phyloP scores from a whole-genome alignment of 2,113 vertebrate species.

The Onychostruthus taczanowskii region DNA sequence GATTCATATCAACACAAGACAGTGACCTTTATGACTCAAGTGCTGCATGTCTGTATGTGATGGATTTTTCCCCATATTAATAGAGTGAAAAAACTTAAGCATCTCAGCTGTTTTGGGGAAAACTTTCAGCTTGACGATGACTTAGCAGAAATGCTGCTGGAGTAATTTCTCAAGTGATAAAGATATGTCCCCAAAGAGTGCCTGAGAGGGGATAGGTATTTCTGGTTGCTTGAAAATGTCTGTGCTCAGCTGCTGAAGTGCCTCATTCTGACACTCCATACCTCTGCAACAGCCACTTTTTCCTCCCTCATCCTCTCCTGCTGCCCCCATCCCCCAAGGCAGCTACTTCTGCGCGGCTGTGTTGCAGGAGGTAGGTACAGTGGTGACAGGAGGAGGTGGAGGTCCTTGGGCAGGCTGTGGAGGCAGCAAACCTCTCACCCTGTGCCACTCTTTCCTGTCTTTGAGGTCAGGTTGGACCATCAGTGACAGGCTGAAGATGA shows the following conservation, averaged over 20 bases:
- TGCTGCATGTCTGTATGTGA: not conserved
- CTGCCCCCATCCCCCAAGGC: rapidly evolving
- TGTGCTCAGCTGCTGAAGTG: not conserved
- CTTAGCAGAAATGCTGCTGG: not conserved
- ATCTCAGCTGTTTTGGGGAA: not conserved
- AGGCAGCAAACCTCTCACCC: not conserved
- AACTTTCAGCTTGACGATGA: not conserved
- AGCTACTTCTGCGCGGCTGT: rapidly evolving
- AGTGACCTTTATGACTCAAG: constrained; percentile 40
- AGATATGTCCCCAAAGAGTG: not conserved
- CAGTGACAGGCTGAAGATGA: rapidly evolving
- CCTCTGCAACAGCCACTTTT: not conserved
- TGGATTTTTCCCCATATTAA: not conserved
- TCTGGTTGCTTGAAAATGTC: not conserved
- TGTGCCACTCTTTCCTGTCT: rapidly evolving
- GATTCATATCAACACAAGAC: constrained; percentile 24
- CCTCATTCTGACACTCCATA: not conserved
- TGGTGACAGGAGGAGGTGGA: not conserved
- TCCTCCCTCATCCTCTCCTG: not conserved
- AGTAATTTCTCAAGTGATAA: not conserved
- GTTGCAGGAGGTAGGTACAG: not conserved
- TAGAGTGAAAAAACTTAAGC: not conserved
- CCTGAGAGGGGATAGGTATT: not conserved
- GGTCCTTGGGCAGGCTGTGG: not conserved
- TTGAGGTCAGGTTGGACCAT: not conserved